phyloP scores from a whole-genome alignment of 2,888 invertebrate species.

The Hydriomena furcata region DNA sequence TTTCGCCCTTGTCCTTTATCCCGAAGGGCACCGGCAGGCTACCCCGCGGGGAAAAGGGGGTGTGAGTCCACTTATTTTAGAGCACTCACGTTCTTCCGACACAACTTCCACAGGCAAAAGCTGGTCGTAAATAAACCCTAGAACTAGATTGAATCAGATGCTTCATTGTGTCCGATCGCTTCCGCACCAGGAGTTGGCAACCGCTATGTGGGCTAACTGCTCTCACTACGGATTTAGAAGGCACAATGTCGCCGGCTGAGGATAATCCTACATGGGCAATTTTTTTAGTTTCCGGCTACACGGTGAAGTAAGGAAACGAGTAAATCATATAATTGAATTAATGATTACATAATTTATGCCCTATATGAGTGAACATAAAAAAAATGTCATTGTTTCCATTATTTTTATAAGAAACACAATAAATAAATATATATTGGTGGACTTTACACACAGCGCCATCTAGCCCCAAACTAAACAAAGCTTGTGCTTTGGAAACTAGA shows the following conservation, averaged over 20 bases:
- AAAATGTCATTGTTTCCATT: too few species aligned
- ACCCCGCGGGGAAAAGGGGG: not conserved
- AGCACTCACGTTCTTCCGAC: conserved; percentile 14
- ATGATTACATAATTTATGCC: too few species aligned
- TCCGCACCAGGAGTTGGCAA: conserved; percentile 60
- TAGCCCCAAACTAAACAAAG: too few species aligned
- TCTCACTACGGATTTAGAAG: conserved; percentile 41
- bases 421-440: too few species aligned
- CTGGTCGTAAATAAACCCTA: conserved; percentile 22
- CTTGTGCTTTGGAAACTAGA: too few species aligned
- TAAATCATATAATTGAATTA: too few species aligned
- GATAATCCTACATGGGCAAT: too few species aligned
- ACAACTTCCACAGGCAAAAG: conserved; percentile 15
- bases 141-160: conserved; percentile 27
- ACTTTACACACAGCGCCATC: too few species aligned
- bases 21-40: conserved; percentile 1
- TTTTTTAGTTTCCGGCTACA: too few species aligned
- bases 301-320: too few species aligned
- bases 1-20: conserved; percentile 10
- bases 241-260: conserved; percentile 34
- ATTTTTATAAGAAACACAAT: too few species aligned
- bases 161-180: conserved; percentile 40
- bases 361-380: too few species aligned
- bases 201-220: conserved; percentile 63
- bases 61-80: not conserved